Percentiles rank a stretch among this genome's conserved stretches.
Conservation (phyloP, 35 echinoderm and acorn worm genomes). For the Apostichopus parvimensis region DNA sequence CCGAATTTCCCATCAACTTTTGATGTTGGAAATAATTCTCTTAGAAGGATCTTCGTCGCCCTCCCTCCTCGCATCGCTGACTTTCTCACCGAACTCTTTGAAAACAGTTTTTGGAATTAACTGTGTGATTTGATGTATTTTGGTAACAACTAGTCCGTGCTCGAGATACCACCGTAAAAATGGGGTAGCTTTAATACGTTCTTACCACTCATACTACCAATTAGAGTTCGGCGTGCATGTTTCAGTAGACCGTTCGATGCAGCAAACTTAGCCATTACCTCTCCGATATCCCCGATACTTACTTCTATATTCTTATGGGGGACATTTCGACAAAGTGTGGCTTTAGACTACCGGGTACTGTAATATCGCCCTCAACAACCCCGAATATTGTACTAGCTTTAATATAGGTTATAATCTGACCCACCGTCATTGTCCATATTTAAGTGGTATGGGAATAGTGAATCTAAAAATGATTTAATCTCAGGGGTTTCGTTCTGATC, state of each 20-base stretch:
- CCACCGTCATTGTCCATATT: not conserved
- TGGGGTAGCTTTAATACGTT: slow-evolving; percentile 13
- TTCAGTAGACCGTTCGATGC: not conserved
- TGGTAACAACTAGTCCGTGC: slow-evolving; percentile 25
- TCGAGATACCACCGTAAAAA: not conserved
- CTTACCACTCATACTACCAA: slow-evolving; percentile 47
- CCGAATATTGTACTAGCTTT: slow-evolving; percentile 5
- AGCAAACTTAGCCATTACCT: slow-evolving; percentile 32
- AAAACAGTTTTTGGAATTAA: slow-evolving; percentile 49
- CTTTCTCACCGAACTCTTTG: slow-evolving; percentile 44
- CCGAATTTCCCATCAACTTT: slow-evolving; percentile 60
- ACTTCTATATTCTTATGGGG: not conserved
- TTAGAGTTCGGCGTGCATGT: slow-evolving; percentile 15
- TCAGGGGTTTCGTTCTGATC: not conserved
- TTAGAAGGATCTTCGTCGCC: slow-evolving; percentile 60
- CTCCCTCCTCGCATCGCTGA: slow-evolving; percentile 19
- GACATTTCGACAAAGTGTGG: not conserved
- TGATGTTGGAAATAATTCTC: slow-evolving; percentile 59
- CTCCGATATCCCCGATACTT: slow-evolving; percentile 13
- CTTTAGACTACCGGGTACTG: not conserved
- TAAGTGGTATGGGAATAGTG: slow-evolving; percentile 14
- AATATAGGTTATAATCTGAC: not conserved
- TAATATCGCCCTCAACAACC: not conserved
- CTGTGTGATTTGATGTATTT: slow-evolving; percentile 31
- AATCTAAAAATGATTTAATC: slow-evolving; percentile 11